Base-by-base conservation (phyloP, 2,113 vertebrate species). In the Panthera tigris region DNA sequence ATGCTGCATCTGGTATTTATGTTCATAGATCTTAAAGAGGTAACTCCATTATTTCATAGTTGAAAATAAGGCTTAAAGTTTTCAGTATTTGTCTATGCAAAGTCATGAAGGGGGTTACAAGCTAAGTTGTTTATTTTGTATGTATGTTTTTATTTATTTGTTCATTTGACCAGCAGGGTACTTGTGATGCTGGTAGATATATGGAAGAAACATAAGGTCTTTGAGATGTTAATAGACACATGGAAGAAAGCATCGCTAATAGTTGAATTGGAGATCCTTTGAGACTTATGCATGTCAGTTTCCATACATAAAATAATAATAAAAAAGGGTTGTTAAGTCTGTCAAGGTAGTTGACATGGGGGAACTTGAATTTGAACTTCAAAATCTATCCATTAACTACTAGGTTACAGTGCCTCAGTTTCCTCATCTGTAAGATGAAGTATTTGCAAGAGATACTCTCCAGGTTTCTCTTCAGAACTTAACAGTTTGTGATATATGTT, bases 131-230 rank as follows among this genome's bases (percentile, higher is more conserved):
- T 36, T 69, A 36, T 14, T 57, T 63, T 79, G 23, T 76, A 11
- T 25, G 19, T 92, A 31, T 84, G 39, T 61, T 92, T 92, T 93
- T 78, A 95, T 74, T 86, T 94, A 33, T 52, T 71, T 96, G 1
- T 87, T 80, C 65, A 57, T 97, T 95, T 97, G 68, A 88, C 33
- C 25, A 91, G 65, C 11, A 79, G n/a, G 78, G 7, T 95, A 93
- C n/a, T 52, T 86, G 7, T 82, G 82, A 91, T 91, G 41, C 55
- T 65, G 89, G 90, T 33, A 97, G 71, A 78, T 85, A 68, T 39
- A 48, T 76, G 61, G 41, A 92, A 89, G 45, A 94, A 93, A 66
- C 25, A 84, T 39, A 86, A 63, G 29, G 31, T 48, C 29, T 65
- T 82, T 66, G 31, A 86, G 52, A 96, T 48, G 31, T 65, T 55